Evolutionary conservation across 1,140 invertebrate species (phyloP).

Genomic region (Asobara japonica): DNA sequence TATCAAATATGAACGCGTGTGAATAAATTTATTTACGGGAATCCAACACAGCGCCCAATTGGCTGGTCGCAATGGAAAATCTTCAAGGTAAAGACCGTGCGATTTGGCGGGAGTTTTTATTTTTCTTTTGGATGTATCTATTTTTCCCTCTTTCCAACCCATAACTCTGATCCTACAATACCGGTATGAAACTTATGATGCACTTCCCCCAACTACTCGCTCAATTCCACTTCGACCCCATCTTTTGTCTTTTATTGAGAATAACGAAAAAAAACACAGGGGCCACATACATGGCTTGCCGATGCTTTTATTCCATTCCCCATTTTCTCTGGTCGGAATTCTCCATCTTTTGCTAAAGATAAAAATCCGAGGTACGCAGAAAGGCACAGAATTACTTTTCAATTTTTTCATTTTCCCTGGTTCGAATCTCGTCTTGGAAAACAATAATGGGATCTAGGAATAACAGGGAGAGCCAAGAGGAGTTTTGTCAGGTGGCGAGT

Average conservation of each 20-base stretch:
- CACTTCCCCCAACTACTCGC: neutral
- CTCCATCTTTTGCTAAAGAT: neutral
- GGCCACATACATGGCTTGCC: neutral
- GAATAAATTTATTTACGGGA: no score
- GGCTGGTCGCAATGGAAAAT: no score
- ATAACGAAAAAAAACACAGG: neutral
- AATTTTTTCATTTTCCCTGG: neutral
- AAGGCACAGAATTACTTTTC: neutral
- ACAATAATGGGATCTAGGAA: neutral
- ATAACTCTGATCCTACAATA: neutral
- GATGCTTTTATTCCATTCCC: neutral
- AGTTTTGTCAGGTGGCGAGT: neutral
- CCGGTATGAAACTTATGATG: neutral
- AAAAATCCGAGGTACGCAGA: neutral
- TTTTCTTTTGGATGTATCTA: neutral
- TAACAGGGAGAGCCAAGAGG: neutral
- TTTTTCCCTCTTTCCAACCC: neutral
- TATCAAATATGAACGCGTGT: no score
- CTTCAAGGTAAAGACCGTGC: no score
- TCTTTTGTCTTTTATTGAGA: neutral
- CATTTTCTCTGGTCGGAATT: neutral
- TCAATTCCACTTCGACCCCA: neutral
- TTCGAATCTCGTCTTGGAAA: neutral
- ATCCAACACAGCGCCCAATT: no score
- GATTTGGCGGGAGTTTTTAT: neutral